phyloP scores from a whole-genome alignment of 1,140 invertebrate genomes.

The Teleopsis dalmanni region DNA sequence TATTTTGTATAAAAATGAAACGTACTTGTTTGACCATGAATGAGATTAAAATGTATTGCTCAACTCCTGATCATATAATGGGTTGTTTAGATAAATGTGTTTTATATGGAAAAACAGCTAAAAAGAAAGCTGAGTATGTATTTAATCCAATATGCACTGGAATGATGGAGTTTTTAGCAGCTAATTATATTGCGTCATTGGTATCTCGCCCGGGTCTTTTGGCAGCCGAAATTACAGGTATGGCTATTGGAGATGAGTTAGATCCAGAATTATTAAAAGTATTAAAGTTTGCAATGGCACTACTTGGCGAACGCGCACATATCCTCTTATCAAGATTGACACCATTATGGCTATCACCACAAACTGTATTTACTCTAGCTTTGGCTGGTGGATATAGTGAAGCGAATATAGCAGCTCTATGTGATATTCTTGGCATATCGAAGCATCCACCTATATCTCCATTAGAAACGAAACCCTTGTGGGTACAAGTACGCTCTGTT shows the following conservation, averaged over 20 bases:
- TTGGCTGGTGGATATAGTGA: slow-evolving; percentile 48
- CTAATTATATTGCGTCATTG: slow-evolving; percentile 50
- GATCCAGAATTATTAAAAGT: slow-evolving; percentile 26
- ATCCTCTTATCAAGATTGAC: slow-evolving; percentile 47
- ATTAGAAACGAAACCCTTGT: slow-evolving; percentile 35
- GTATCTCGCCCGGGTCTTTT: slow-evolving; percentile 49
- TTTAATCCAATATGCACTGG: slow-evolving; percentile 49
- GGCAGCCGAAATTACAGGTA: slow-evolving; percentile 47
- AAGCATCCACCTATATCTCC: slow-evolving; percentile 33
- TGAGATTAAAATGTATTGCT: slow-evolving; percentile 43
- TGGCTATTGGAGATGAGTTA: slow-evolving; percentile 39
- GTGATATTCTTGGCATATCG: slow-evolving; percentile 42
- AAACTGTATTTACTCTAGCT: slow-evolving; percentile 47
- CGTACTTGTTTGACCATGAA: slow-evolving; percentile 45
- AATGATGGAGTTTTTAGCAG: slow-evolving; percentile 49
- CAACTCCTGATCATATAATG: slow-evolving; percentile 8
- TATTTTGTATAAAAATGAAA: slow-evolving; percentile 46
- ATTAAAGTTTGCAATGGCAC: slow-evolving; percentile 47
- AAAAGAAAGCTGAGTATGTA: slow-evolving; percentile 37
- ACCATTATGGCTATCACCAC: slow-evolving; percentile 46
- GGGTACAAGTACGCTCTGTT: slow-evolving; percentile 44
- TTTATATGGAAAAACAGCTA: slow-evolving; percentile 37
- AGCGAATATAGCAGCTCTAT: slow-evolving; percentile 47
- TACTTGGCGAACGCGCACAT: slow-evolving; percentile 47
- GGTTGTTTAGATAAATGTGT: slow-evolving; percentile 37